Conservation (phyloP, 2,797 vertebrate genomes). For the Acanthopagrus latus region DNA sequence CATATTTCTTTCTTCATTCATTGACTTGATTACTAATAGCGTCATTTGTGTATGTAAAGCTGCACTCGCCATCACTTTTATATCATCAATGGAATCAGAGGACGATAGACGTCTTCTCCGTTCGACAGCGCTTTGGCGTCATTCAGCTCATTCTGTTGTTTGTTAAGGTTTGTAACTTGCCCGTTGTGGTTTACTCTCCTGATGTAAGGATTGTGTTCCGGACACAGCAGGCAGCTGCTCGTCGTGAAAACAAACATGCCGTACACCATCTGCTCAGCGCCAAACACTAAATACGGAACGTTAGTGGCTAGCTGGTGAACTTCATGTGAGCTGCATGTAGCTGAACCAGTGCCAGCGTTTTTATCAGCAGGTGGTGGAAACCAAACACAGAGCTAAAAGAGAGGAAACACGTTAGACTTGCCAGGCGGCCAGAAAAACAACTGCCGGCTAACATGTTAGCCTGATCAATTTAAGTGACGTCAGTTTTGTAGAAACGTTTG, state of each 20-base stretch:
- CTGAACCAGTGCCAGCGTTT: neutral
- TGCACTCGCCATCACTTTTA: neutral
- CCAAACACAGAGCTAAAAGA: constrained; percentile 4
- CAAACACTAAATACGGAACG: neutral
- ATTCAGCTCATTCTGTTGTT: constrained; percentile 1
- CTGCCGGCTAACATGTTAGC: neutral
- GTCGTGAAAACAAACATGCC: neutral
- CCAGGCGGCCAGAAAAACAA: no score
- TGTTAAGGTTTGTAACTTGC: neutral
- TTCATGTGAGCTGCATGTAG: neutral
- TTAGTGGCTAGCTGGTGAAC: neutral
- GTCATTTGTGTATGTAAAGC: neutral
- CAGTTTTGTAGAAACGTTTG: neutral
- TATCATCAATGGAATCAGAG: neutral
- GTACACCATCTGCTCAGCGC: neutral
- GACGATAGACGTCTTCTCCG: neutral
- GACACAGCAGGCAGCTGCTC: neutral
- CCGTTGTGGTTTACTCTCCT: neutral
- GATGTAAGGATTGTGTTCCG: neutral
- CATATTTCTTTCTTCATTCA: constrained; percentile 13
- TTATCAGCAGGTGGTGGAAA: neutral
- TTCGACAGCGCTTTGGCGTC: neutral
- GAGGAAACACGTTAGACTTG: neutral
- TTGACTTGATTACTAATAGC: neutral
- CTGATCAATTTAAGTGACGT: neutral